phyloP scores from a whole-genome alignment of 35 echinoderm and acorn worm species.

The Amphiura filiformis region DNA sequence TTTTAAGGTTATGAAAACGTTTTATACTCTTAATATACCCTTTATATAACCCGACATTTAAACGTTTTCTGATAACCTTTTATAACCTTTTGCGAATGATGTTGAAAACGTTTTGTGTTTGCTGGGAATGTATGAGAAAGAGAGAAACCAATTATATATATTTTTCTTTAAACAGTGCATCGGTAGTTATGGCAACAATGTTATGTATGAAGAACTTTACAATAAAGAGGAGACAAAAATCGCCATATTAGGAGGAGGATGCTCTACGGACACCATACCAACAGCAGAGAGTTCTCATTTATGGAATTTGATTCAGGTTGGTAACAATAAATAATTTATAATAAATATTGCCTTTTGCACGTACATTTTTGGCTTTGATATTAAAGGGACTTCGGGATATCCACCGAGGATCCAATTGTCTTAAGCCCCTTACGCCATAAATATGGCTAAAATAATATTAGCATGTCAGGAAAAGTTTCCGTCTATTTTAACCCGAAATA shows the following conservation, averaged over 20 bases:
- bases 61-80: too few relatives aligned
- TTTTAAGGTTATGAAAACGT: too few relatives aligned
- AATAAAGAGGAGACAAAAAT: conserved; percentile 23
- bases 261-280: conserved; percentile 25
- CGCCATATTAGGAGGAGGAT: conserved; percentile 29
- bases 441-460: too few relatives aligned
- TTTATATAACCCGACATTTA: too few relatives aligned
- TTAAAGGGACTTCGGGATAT: not conserved
- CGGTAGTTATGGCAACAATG: conserved; percentile 24
- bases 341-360: not conserved
- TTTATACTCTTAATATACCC: too few relatives aligned
- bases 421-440: not conserved
- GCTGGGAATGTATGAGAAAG: too few relatives aligned
- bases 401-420: not conserved
- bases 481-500: too few relatives aligned
- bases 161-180: too few relatives aligned
- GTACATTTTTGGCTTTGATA: not conserved
- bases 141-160: too few relatives aligned
- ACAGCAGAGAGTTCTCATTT: conserved; percentile 34
- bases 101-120: too few relatives aligned
- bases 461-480: too few relatives aligned
- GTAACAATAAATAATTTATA: not conserved
- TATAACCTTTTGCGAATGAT: too few relatives aligned
- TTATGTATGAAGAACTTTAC: conserved; percentile 42
- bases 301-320: conserved; percentile 45